Percentiles rank a stretch among this genome's conserved stretches.
Evolutionary conservation across 2,888 invertebrate genomes (phyloP).

Genomic region (Idaea straminata): DNA sequence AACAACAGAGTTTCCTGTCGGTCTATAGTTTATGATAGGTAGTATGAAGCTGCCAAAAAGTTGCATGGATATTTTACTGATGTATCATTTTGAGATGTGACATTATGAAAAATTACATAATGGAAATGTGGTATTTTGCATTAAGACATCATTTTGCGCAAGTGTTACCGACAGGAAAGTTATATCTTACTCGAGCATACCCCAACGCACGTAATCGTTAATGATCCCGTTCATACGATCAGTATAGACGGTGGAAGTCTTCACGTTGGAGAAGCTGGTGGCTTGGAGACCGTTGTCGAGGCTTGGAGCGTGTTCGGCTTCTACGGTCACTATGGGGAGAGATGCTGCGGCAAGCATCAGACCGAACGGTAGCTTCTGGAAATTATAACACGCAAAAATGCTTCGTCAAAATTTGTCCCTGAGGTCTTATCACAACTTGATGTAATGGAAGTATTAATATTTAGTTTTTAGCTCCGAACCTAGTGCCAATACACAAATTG

Average conservation of each 20-base stretch:
- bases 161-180: neutral
- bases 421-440: neutral
- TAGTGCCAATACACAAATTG: too few relatives aligned
- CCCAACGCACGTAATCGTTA: slow-evolving; percentile 11
- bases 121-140: too few relatives aligned
- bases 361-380: slow-evolving; percentile 20
- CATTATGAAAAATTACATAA: too few relatives aligned
- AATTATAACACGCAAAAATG: slow-evolving; percentile 5
- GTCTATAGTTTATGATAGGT: too few relatives aligned
- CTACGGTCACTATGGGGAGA: slow-evolving; percentile 4
- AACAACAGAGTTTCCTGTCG: neutral
- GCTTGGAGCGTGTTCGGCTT: slow-evolving; percentile 1
- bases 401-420: neutral
- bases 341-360: neutral
- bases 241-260: neutral
- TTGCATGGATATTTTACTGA: too few relatives aligned
- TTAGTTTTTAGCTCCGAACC: too few relatives aligned
- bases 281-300: slow-evolving; percentile 15
- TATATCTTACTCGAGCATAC: neutral
- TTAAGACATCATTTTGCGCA: too few relatives aligned
- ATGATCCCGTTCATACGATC: slow-evolving; percentile 8
- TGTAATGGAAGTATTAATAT: too few relatives aligned
- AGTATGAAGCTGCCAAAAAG: too few relatives aligned
- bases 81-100: too few relatives aligned
- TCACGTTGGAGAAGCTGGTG: neutral